Evolutionary conservation across 1,140 invertebrate species (phyloP), one percentile per base, ranked within the genome.

Genomic region (Lordiphosa stackelbergi): DNA sequence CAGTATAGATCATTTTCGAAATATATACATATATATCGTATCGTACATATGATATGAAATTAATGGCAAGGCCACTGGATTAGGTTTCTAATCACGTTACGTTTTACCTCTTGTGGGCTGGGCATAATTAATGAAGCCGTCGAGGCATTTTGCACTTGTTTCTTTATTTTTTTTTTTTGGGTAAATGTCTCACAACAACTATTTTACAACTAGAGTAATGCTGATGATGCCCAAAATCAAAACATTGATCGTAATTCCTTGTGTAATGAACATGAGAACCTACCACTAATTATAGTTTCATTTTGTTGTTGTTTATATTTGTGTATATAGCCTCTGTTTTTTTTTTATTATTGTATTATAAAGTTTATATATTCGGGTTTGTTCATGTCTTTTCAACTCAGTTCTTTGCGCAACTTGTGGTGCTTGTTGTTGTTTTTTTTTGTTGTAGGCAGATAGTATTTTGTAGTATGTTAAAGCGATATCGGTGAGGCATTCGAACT

Each of bases 331-430:
- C 57, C 49, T 31, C 36, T n/a, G n/a, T n/a, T n/a, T 42, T 65
- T 6, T 24, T 24, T 6, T 24, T 24, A 24, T 24, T 24, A 24
- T 24, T 24, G 4, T 72, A 75, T 70, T 66, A 57, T 77, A 69
- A 57, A 70, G 41, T 31, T 53, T 42, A 58, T 63, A 58, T 77
- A 45, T 66, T 64, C 57, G 73, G 73, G 54, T 55, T 69, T 55
- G 49, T 81, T 79, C 78, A 83, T 83, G 77, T 81, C 77, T 71
- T 83, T 69, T 73, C 62, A 78, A 83, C 73, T 83, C 77, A 83
- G 77, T 83, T 83, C 77, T 83, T 83, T 83, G 78, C 78, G 77
- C 77, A 83, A 81, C 75, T 83, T 81, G 69, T 71, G 69, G 78
- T 83, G 77, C 77, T 83, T 66, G 54, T 66, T 45, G 78, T 83